Evolutionary conservation across 2,797 vertebrate species (phyloP).

Genomic region (Knipowitschia caucasica): DNA sequence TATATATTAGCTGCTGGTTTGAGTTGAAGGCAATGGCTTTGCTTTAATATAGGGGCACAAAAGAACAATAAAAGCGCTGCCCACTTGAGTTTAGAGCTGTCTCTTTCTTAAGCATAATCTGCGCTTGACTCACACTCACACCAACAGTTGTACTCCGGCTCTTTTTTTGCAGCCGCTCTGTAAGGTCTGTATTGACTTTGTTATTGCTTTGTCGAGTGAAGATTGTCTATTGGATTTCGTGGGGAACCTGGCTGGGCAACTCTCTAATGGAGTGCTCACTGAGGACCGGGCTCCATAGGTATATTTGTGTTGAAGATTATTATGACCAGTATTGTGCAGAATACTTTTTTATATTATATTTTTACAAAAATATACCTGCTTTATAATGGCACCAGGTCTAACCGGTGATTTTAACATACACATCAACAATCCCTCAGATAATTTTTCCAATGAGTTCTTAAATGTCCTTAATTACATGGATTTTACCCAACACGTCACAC

Average conservation of each 20-base stretch:
- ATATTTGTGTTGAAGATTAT: constrained; percentile 17
- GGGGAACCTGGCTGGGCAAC: constrained; percentile 34
- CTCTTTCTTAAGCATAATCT: constrained; percentile 16
- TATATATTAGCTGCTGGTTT: constrained; percentile 37
- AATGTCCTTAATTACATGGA: no score
- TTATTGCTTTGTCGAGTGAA: constrained; percentile 13
- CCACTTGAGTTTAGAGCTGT: constrained; percentile 30
- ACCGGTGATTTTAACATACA: no score
- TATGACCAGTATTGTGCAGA: no score
- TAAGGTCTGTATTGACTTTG: neutral
- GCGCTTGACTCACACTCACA: neutral
- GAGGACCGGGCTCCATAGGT: constrained; percentile 44
- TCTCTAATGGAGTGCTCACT: constrained; percentile 55
- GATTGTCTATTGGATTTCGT: constrained; percentile 33
- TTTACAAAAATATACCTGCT: no score
- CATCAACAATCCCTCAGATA: no score
- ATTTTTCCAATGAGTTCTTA: no score
- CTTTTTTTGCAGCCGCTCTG: neutral
- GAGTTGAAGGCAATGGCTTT: constrained; percentile 33
- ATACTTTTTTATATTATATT: no score
- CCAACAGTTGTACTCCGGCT: neutral
- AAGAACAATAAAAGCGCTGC: constrained; percentile 32
- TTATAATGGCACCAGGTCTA: no score
- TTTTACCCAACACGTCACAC: no score
- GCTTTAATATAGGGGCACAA: constrained; percentile 47